Base-by-base conservation (phyloP, 2,797 vertebrate genomes). In the Anguilla obscura region DNA sequence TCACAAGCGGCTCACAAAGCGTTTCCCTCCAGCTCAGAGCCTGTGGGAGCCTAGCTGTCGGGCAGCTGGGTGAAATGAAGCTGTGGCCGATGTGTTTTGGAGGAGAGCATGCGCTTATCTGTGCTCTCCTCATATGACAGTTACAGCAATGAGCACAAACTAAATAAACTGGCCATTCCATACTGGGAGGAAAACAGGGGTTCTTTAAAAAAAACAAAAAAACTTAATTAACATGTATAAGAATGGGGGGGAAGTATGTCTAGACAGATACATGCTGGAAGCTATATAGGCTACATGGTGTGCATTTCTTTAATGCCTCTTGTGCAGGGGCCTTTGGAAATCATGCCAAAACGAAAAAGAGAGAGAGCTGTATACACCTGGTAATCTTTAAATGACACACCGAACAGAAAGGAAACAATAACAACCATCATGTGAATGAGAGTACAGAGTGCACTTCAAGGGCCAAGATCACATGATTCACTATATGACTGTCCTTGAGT, bases 321-420 rank as follows among this genome's bases (percentile, higher is more conserved):
- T 89, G 52, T n/a, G 58, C 30, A 56, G 14, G 16, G 33, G 74
- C 45, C 50, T 1, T 40, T 14, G 60, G 79, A 63, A 48, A 85
- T 27, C 58, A n/a, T 58, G 87, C 9, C 79, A 74, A n/a, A 48
- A 88, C 86, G 86, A 89, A 58, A 9, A 87, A 9, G 60, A 10
- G 27, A 90, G n/a, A 24, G 3, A 60, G 24, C 60, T 54, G 88
- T 66, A 85, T 85, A 56, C 24, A 89, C 63, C 88, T 76, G 8
- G 3, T 33, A 36, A 30, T 79, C 86, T 87, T 87, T 88, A 86
- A 88, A 0, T 8, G 85, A 52, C 36, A 86, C 60, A 66, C 0
- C 30, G 60, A 66, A 52, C n/a, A 9, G 66, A 50, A 16, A 18
- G 54, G 56, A 36, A n/a, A 74, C 18, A 79, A 79, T 36, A 79